Conservation (phyloP, 2,797 vertebrate genomes). For the Acestrorhynchus altus region DNA sequence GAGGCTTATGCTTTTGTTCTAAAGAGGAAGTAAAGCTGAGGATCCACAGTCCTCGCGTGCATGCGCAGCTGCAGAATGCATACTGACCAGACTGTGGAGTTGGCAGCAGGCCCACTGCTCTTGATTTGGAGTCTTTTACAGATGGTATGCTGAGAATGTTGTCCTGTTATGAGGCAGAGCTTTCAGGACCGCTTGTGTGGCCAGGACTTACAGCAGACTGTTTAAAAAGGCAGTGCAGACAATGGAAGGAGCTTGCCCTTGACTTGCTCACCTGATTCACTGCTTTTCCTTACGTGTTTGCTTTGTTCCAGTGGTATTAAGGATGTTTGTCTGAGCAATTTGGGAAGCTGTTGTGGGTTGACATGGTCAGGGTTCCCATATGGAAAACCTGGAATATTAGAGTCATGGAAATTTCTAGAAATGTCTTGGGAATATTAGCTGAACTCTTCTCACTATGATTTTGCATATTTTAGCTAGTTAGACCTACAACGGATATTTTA, state of each 20-base stretch:
- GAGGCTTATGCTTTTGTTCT: conserved; percentile 4
- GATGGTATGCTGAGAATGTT: conserved; percentile 78
- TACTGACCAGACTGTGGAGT: conserved; percentile 69
- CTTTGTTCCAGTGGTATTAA: background rate
- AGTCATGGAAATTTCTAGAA: too few relatives aligned
- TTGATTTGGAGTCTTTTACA: conserved; percentile 73
- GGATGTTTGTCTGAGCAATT: background rate
- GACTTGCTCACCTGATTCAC: background rate
- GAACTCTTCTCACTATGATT: too few relatives aligned
- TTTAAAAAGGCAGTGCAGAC: conserved; percentile 9
- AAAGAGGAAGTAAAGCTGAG: conserved; percentile 61
- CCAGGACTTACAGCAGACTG: background rate
- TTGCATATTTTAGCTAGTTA: too few relatives aligned
- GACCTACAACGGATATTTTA: too few relatives aligned
- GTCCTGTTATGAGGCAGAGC: conserved; percentile 62
- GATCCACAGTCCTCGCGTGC: conserved; percentile 68
- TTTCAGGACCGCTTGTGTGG: conserved; percentile 29
- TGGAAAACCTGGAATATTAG: too few relatives aligned
- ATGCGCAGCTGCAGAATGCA: conserved; percentile 71
- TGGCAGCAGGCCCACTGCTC: conserved; percentile 73
- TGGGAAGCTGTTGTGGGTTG: background rate
- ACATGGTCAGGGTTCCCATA: background rate
- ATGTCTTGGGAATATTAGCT: too few relatives aligned
- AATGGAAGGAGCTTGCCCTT: background rate
- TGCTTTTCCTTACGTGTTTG: conserved; percentile 6